These are phyloP conservation scores for Molothrus aeneus DNA, from an alignment of 2,797 vertebrate species.

Conservation along the genomic window DNA sequence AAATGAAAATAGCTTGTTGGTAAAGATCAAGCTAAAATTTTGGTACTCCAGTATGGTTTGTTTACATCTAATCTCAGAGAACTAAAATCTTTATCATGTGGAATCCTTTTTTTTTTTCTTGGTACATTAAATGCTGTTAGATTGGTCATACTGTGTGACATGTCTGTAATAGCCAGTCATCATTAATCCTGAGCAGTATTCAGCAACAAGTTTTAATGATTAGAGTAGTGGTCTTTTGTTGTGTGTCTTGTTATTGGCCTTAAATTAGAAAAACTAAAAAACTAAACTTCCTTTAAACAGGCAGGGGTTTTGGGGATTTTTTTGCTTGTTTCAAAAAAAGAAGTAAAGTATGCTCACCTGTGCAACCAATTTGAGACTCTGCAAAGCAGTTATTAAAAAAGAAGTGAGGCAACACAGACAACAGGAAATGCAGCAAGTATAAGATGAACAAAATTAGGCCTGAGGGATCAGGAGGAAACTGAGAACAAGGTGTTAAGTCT, in stretches of 20 bases:
- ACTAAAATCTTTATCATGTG: not conserved
- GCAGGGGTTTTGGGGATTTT: not conserved
- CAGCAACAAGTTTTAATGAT: not conserved
- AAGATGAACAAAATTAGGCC: not conserved
- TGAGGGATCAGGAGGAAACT: not conserved
- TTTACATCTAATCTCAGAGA: not conserved
- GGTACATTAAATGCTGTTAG: not conserved
- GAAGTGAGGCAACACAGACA: not conserved
- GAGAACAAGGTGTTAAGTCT: not conserved
- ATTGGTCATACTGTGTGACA: not conserved
- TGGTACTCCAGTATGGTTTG: not conserved
- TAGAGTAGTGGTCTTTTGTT: not conserved
- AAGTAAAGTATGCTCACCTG: not conserved
- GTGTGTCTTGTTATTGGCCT: not conserved
- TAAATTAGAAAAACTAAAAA: not conserved
- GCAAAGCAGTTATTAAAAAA: not conserved
- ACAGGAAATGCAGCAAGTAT: not conserved
- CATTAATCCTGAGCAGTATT: not conserved
- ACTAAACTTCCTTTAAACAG: not conserved
- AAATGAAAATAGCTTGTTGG: not conserved
- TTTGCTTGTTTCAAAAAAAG: not conserved
- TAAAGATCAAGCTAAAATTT: not conserved
- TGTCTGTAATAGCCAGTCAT: rapidly evolving
- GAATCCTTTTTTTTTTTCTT: not conserved
- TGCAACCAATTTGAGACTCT: not conserved